Percentiles rank a stretch among this genome's conserved stretches.
Conservation (phyloP, 2,888 invertebrate species). For the Tenodera sinensis region DNA sequence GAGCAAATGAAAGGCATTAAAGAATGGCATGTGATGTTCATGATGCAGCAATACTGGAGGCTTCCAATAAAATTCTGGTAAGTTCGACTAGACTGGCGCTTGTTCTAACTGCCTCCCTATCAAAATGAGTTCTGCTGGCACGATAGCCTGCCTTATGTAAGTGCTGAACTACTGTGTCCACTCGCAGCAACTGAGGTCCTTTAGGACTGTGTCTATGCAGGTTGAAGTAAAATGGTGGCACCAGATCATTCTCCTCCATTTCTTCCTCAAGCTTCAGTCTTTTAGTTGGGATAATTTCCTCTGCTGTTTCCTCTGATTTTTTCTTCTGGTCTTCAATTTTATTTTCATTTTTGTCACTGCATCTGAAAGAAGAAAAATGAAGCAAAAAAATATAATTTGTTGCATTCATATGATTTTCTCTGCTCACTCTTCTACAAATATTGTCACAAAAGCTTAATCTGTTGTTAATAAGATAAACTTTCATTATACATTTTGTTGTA, state of each 20-base stretch:
- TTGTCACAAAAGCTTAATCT: too few species aligned
- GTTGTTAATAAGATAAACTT: too few species aligned
- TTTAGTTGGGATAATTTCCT: slow-evolving; percentile 19
- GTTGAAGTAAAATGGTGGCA: slow-evolving; percentile 39
- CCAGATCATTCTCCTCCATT: not conserved
- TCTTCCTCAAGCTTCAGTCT: slow-evolving; percentile 7
- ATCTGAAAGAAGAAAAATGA: slow-evolving; percentile 11
- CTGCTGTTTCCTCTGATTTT: not conserved
- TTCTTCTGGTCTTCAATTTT: not conserved
- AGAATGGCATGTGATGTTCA: not conserved
- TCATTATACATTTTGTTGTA: too few species aligned
- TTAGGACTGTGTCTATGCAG: slow-evolving; percentile 38
- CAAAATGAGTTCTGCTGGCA: slow-evolving; percentile 39
- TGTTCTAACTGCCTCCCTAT: slow-evolving; percentile 38
- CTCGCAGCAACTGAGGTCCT: slow-evolving; percentile 34
- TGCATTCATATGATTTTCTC: too few species aligned
- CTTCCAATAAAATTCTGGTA: not conserved
- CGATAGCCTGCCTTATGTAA: slow-evolving; percentile 34
- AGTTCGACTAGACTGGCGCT: slow-evolving; percentile 34
- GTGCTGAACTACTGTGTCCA: slow-evolving; percentile 35
- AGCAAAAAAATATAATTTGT: not conserved
- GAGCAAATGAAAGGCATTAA: not conserved
- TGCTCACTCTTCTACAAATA: too few species aligned
- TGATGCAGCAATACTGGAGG: not conserved
- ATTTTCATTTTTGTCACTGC: not conserved